Evolutionary conservation across 2,888 invertebrate genomes (phyloP), one percentile per base, ranked within the genome.

Genomic region (Matsumyia berberina): DNA sequence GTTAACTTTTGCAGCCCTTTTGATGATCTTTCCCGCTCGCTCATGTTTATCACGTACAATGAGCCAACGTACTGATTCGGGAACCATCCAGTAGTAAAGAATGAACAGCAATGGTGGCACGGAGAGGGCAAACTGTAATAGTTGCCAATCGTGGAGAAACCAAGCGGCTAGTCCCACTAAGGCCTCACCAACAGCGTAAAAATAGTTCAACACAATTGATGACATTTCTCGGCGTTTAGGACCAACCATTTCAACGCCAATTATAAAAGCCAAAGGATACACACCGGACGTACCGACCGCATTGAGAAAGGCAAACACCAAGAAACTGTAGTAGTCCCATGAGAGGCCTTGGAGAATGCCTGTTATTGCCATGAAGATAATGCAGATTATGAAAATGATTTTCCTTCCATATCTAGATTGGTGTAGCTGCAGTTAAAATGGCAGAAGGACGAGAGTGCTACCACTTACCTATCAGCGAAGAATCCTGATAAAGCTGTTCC

Each of bases 31-130:
- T 69, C 92, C 92, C 0, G 94, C 95, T 88, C 93, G 92, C 51
- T 92, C 90, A 39, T 92, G 92, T 82, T 93, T 91, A 46, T 93
- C 92, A 49, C 93, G 93, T 0, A 94, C 93, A 69, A 94, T 90
- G 15, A 95, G 90, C 95, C 95, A 95, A 86, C 95, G 91, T 0
- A 94, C 94, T 0, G 94, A 95, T 90, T 95, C 95, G 0, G 95
- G 95, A 19, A 95, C 92, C 31, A 91, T 92, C 94, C 94, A 94
- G 88, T 93, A 93, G 88, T 94, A 95, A 15, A 90, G 89, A 19
- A 94, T 89, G 87, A 95, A 94, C 17, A 94, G 83, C 8, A 93
- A 89, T 5, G 94, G 93, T 4, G 95, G 95, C 7, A 93, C 92
- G 15, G 95, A 94, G 4, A 94, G 92, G 5, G 92, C 91, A 57